Evolutionary conservation across 2,113 vertebrate species (phyloP).

Genomic region (Girardinichthys multiradiatus): DNA sequence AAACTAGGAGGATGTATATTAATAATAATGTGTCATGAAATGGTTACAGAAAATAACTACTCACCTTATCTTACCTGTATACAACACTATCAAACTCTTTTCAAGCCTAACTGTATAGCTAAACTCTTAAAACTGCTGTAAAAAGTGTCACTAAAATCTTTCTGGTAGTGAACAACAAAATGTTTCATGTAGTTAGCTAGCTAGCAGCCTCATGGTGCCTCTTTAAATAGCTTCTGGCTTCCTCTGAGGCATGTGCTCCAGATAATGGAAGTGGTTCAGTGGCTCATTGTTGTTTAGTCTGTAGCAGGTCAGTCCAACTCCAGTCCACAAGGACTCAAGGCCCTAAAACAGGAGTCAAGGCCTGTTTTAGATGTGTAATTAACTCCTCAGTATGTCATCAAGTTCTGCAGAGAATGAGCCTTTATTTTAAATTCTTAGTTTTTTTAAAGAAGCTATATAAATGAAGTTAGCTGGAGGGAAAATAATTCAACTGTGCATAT

Average conservation of each 20-base stretch:
- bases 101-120: neutral
- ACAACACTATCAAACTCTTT: neutral
- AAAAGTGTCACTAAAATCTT: neutral
- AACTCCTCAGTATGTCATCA: neutral
- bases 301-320: neutral
- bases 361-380: neutral
- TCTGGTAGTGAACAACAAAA: neutral
- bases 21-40: neutral
- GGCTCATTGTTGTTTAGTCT: neutral
- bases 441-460: neutral
- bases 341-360: too few species aligned
- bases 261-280: conserved; percentile 24
- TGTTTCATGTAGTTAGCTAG: neutral
- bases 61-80: neutral
- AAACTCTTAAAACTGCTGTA: neutral
- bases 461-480: neutral
- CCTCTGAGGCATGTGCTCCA: conserved; percentile 33
- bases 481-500: neutral
- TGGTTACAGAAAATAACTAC: neutral
- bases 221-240: conserved; percentile 8
- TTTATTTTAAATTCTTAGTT: neutral
- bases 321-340: too few species aligned
- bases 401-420: neutral
- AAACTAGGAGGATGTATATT: neutral
- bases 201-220: neutral